A percentile compares a stretch with the other conserved stretches of the same genome.
phyloP scores from a whole-genome alignment of 1,140 invertebrate species.

The Idris sp. region DNA sequence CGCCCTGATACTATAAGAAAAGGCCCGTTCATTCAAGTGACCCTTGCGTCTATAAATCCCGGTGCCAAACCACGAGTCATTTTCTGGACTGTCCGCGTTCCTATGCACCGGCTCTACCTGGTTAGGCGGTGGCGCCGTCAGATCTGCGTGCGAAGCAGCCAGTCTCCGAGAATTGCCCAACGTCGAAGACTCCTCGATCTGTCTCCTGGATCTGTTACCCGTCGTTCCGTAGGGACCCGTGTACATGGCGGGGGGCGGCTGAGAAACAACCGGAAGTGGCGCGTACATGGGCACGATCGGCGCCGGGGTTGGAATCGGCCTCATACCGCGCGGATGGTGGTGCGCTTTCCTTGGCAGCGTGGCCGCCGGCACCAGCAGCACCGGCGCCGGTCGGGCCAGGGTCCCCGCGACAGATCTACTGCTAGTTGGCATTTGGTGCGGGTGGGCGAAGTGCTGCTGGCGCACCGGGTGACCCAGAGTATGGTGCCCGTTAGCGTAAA shows the following conservation, averaged over 20 bases:
- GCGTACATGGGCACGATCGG: constrained; percentile 76
- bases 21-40: constrained; percentile 94
- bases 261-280: constrained; percentile 78
- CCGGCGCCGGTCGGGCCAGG: constrained; percentile 78
- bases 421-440: constrained; percentile 74
- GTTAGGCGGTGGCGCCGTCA: constrained; percentile 62
- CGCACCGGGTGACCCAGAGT: constrained; percentile 76
- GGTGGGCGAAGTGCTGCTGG: constrained; percentile 76
- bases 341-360: constrained; percentile 79
- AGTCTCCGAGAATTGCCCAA: constrained; percentile 71
- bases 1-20: constrained; percentile 95
- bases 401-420: constrained; percentile 77
- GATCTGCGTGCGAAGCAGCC: constrained; percentile 72
- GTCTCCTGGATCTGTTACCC: constrained; percentile 80
- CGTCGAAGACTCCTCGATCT: constrained; percentile 75
- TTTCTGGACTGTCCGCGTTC: constrained; percentile 81
- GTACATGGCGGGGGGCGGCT: constrained; percentile 79
- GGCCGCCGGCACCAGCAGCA: constrained; percentile 79
- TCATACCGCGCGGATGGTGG: constrained; percentile 73
- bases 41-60: constrained; percentile 93
- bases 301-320: constrained; percentile 73
- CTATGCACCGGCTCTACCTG: constrained; percentile 19
- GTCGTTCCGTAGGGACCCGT: constrained; percentile 78
- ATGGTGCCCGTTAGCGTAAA: constrained; percentile 74
- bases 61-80: constrained; percentile 89